Base-by-base conservation (phyloP, 2,113 vertebrate genomes). In the Atlantisia rogersi region DNA sequence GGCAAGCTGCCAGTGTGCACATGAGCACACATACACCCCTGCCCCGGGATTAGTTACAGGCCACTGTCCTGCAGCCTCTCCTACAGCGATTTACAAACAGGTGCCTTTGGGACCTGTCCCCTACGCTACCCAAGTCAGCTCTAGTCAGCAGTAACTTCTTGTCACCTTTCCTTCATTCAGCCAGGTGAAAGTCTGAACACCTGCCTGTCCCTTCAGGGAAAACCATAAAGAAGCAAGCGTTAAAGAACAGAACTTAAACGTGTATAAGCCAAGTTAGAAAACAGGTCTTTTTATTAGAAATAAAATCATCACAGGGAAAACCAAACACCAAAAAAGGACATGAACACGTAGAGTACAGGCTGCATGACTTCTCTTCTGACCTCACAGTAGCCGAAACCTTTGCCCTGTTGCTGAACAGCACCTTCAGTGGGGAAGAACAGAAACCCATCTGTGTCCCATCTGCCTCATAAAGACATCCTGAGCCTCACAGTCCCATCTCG, bases 241-340 rank as follows among this genome's bases (percentile, higher is more conserved):
- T 50, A 74, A 85, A 50, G 67, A 80, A 92, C 14, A 91, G 39
- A 88, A 73, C 10, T 46, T 70, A 56, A 56, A 55, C 15, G 56
- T 53, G 65, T 83, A 42, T 5, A 10, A 83, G 86, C 55, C 50
- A 89, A 76, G 63, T 68, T 97, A 97, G 67, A 96, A 97, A 97
- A 92, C 80, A 71, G 46, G 67, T 85, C 29, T 90, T 86, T 97
- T 97, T 97, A 96, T 97, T 97, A 86, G 78, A 78, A 92, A 95
- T 37, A 90, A 92, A 94, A 94, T 56, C 12, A 86, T 84, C 1
- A 3, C 0, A 0, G 7, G 7, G 15, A 5, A 31, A 79, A 88
- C 8, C 12, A 59, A 62, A 39, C 52, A 53, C 14, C 25, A 53
- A 31, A 65, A 87, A 80, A 77, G 18, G 70, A 89, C 31, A 85